A percentile compares a stretch with the other conserved stretches of the same genome.
Conservation (phyloP, 1,140 invertebrate genomes). For the Papilio xuthus region DNA sequence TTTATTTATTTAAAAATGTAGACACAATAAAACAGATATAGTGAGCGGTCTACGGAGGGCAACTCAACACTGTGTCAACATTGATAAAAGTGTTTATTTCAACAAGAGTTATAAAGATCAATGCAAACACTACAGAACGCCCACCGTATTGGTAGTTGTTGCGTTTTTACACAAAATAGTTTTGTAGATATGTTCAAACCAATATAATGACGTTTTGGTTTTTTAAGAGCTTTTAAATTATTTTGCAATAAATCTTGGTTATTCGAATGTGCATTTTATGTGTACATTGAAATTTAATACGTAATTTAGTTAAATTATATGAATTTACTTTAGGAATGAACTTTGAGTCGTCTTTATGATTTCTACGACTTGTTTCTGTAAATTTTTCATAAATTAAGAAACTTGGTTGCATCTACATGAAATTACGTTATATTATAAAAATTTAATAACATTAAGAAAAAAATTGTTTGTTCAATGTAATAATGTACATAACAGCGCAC, state of each 20-base stretch:
- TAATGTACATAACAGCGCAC: slow-evolving; percentile 11
- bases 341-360: no score
- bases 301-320: not conserved
- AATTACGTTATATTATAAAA: not conserved
- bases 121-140: slow-evolving; percentile 71
- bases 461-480: not conserved
- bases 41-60: slow-evolving; percentile 57
- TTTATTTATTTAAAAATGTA: slow-evolving; percentile 40
- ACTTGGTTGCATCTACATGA: no score
- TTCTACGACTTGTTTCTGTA: no score
- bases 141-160: slow-evolving; percentile 54
- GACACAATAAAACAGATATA: slow-evolving; percentile 45
- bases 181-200: slow-evolving; percentile 20
- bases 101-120: slow-evolving; percentile 75
- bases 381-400: no score
- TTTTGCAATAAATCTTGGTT: not conserved
- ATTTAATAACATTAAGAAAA: not conserved
- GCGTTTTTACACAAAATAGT: slow-evolving; percentile 52
- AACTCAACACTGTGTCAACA: slow-evolving; percentile 73
- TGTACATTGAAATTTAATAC: no score
- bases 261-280: no score
- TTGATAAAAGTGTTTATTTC: slow-evolving; percentile 78
- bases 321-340: not conserved
- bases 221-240: not conserved
- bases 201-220: slow-evolving; percentile 18